Evolutionary conservation across 2,113 vertebrate species (phyloP), one percentile per base, ranked within the genome.

Genomic region (Gadus macrocephalus): DNA sequence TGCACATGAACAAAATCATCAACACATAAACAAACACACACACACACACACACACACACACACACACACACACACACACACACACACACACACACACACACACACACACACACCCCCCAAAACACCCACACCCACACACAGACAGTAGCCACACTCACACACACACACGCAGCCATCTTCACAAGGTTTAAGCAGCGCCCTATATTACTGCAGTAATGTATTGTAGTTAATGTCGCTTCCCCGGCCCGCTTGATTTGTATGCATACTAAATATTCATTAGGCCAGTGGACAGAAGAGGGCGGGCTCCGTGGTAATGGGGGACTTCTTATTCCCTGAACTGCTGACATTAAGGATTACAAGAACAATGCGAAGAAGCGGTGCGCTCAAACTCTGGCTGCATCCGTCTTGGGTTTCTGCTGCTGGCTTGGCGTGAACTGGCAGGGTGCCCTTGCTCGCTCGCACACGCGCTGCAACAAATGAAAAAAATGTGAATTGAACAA

Each of bases 181-280:
- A 49, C 42, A 14, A 9, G 42, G 42, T 9, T 49, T 49, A 49
- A 49, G 42, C 42, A 12, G 53, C 73, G 75, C 76, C 65, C 20
- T 6, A 62, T 62, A 17, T 80, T 79, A 55, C 66, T 17, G 58
- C 73, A 59, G 66, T 66, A 38, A 77, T 71, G 25, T 68, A 55
- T 72, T 76, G 68, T 22, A 53, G 66, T 35, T 69, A 66, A 78
- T 67, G 53, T 15, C 63, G 63, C 70, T 69, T 71, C 65, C 64
- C 69, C 63, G 58, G 73, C 19, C 68, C 64, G 80, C 66, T 74
- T 73, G 71, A 78, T 84, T 84, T 80, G 73, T 62, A 72, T 22
- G 2, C 59, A 66, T 75, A 6, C 68, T 86, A 78, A 73, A 82
- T 85, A 75, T 80, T 72, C 72, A 80, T 67, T 71, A 59, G 69